phyloP scores from a whole-genome alignment of 2,797 vertebrate species.

The Ibycter americanus region DNA sequence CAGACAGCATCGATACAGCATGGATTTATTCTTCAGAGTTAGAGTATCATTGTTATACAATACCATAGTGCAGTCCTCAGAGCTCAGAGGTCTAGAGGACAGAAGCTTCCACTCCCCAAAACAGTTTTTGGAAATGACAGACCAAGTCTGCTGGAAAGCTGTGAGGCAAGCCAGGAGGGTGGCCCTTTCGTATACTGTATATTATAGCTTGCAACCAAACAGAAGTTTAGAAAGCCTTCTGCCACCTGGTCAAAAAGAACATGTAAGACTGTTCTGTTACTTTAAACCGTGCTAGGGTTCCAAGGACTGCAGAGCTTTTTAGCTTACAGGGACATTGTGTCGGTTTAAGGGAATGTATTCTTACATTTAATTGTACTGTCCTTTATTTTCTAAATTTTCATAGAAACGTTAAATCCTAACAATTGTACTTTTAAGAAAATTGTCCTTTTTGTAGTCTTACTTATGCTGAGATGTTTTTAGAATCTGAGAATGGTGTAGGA shows the following conservation, averaged over 20 bases:
- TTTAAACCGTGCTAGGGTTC: too few relatives aligned
- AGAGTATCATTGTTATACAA: not conserved
- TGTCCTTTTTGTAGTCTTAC: not conserved
- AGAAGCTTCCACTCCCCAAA: not conserved
- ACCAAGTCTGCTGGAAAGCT: not conserved
- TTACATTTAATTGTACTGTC: not conserved
- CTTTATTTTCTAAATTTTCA: not conserved
- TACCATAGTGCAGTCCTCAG: accelerated
- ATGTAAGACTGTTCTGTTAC: accelerated
- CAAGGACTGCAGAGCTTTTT: not conserved
- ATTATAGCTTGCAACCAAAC: not conserved
- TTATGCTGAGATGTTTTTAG: not conserved
- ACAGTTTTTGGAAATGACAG: not conserved
- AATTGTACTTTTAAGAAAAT: not conserved
- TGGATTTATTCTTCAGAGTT: not conserved
- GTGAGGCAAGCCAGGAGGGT: not conserved
- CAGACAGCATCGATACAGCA: not conserved
- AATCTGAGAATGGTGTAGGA: not conserved
- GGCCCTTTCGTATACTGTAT: accelerated
- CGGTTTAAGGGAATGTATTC: not conserved
- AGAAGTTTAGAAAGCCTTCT: not conserved
- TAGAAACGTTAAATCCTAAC: not conserved
- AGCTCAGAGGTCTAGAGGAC: not conserved
- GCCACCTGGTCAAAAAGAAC: not conserved
- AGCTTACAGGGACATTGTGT: not conserved